Percentiles rank a stretch among this genome's conserved stretches.
Evolutionary conservation across 1,140 invertebrate species (phyloP).

Genomic region (Myzus persicae): DNA sequence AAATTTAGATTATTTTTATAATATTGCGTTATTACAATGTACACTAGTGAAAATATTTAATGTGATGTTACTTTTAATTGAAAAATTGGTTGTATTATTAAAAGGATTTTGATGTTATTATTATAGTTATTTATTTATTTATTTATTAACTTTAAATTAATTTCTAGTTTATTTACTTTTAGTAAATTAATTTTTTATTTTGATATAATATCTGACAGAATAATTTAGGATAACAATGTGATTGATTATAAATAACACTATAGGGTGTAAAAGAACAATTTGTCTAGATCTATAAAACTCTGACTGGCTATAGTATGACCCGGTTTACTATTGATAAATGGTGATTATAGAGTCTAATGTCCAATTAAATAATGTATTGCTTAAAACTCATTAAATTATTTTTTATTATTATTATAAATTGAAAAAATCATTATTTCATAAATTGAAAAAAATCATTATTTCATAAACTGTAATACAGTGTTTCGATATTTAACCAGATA

Average conservation of each 20-base stretch:
- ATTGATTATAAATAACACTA: neutral
- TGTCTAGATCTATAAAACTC: neutral
- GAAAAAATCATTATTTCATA: neutral
- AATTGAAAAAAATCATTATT: neutral
- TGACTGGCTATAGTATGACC: neutral
- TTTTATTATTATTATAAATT: neutral
- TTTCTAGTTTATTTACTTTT: too few relatives aligned
- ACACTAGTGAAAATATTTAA: too few relatives aligned
- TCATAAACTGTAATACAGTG: neutral
- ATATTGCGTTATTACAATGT: too few relatives aligned
- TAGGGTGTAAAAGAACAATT: neutral
- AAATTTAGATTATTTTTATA: too few relatives aligned
- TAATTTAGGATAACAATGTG: too few relatives aligned
- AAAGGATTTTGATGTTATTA: too few relatives aligned
- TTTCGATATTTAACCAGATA: neutral
- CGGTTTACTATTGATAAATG: neutral
- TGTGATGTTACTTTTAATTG: too few relatives aligned
- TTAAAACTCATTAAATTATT: neutral
- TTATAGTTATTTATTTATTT: too few relatives aligned
- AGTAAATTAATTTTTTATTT: too few relatives aligned
- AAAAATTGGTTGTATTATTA: too few relatives aligned
- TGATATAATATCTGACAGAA: too few relatives aligned
- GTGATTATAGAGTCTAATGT: neutral
- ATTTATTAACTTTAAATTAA: too few relatives aligned
- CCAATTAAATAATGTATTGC: neutral